A percentile compares a stretch with the other conserved stretches of the same genome.
phyloP scores from a whole-genome alignment of 2,797 vertebrate genomes.

The Emys orbicularis region DNA sequence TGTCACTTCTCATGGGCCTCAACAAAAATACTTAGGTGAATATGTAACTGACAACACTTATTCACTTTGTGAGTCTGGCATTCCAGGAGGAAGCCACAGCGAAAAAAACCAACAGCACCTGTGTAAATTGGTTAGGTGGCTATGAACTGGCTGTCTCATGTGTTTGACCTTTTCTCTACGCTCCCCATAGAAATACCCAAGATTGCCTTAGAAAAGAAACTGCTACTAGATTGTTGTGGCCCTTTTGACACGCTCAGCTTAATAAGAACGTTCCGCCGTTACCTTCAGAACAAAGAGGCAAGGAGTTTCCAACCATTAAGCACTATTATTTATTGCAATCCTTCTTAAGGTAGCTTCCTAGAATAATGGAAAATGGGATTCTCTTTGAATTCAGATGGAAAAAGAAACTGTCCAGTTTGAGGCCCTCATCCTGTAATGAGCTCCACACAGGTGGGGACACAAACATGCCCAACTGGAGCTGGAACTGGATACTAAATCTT shows the following conservation, averaged over 20 bases:
- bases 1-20: not conserved
- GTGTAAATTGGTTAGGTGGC: not conserved
- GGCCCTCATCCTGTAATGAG: not conserved
- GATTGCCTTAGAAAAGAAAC: not conserved
- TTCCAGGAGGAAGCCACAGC: not conserved
- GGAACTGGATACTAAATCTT: not conserved
- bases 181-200: not conserved
- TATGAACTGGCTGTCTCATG: not conserved
- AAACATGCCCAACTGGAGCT: not conserved
- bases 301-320: not conserved
- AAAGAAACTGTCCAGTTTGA: not conserved
- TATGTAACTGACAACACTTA: accelerated
- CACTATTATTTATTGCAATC: not conserved
- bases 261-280: not conserved
- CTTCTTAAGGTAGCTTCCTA: too few relatives aligned
- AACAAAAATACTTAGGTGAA: not conserved
- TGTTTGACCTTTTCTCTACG: not conserved
- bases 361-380: not conserved
- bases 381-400: not conserved
- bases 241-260: not conserved
- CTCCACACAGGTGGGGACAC: not conserved
- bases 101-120: too few relatives aligned
- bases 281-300: not conserved
- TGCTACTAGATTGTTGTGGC: not conserved
- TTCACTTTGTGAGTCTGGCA: not conserved